Conservation (phyloP, 2,113 vertebrate genomes). For the Amphilophus citrinellus region DNA sequence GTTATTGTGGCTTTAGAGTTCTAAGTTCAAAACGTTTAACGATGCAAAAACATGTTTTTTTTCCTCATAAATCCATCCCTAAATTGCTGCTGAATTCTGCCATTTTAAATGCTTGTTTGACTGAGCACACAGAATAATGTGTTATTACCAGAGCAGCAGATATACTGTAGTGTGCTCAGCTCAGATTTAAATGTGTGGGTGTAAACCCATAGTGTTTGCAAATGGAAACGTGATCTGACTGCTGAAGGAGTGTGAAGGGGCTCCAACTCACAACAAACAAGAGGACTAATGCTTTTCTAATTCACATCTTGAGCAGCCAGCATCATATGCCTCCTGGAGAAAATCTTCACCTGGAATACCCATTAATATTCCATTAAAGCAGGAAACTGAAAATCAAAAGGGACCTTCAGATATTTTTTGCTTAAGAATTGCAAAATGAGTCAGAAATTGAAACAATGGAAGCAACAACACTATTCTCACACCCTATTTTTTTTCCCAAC, state of each 20-base stretch:
- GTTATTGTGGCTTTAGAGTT: not conserved
- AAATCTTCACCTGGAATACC: not conserved
- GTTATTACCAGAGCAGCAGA: constrained; percentile 9
- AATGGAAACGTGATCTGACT: constrained; percentile 21
- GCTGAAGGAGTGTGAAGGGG: not conserved
- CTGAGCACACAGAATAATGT: not conserved
- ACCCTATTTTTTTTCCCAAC: not conserved
- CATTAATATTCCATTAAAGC: constrained; percentile 6
- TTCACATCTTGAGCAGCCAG: not conserved
- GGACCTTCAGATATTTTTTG: not conserved
- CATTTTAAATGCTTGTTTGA: not conserved
- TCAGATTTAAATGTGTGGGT: not conserved
- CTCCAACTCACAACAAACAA: not conserved
- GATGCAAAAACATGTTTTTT: not conserved
- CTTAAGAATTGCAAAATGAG: not conserved
- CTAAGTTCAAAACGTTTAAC: not conserved
- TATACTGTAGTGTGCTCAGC: not conserved
- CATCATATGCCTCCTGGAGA: not conserved
- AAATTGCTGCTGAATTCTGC: not conserved
- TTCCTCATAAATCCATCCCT: not conserved
- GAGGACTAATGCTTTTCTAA: not conserved
- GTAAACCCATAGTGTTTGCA: constrained; percentile 4
- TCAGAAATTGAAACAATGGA: not conserved
- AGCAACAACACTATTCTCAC: not conserved
- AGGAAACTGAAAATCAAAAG: not conserved